phyloP scores from a whole-genome alignment of 2,888 invertebrate species.

The Acanthococcus lagerstroemiae region DNA sequence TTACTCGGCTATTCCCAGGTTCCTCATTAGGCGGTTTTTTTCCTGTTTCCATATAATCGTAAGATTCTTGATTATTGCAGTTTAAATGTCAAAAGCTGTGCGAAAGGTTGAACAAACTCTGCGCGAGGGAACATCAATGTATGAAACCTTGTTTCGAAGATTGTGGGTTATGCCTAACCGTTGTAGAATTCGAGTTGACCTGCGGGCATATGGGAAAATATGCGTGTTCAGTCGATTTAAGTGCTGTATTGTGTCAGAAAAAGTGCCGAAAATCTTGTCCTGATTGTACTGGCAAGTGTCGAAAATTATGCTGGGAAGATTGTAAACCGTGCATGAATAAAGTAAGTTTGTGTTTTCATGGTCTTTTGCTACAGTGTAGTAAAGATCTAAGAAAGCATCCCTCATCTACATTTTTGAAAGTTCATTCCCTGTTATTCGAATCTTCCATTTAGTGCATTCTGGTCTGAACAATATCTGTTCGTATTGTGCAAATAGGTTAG shows the following conservation, averaged over 20 bases:
- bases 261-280: background rate
- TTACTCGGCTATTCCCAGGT: too few relatives aligned
- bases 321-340: slow-evolving; percentile 39
- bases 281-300: slow-evolving; percentile 39
- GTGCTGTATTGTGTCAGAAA: background rate
- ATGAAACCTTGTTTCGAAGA: slow-evolving; percentile 44
- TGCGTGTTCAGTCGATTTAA: slow-evolving; percentile 40
- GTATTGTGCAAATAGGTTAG: too few relatives aligned
- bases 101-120: slow-evolving; percentile 44
- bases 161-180: slow-evolving; percentile 45
- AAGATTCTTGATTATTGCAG: slow-evolving; percentile 5
- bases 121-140: slow-evolving; percentile 46
- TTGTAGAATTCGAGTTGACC: slow-evolving; percentile 45
- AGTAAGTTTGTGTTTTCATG: too few relatives aligned
- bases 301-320: slow-evolving; percentile 47
- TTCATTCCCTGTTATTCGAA: too few relatives aligned
- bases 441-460: too few relatives aligned
- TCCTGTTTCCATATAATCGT: too few relatives aligned
- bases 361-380: too few relatives aligned
- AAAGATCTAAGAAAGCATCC: too few relatives aligned
- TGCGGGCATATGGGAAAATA: slow-evolving; percentile 47
- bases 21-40: too few relatives aligned
- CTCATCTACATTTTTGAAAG: too few relatives aligned
- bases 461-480: too few relatives aligned
- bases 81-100: slow-evolving; percentile 46